Base-by-base conservation (phyloP, 2,888 invertebrate species). In the Rhimphoctona megacephalus region DNA sequence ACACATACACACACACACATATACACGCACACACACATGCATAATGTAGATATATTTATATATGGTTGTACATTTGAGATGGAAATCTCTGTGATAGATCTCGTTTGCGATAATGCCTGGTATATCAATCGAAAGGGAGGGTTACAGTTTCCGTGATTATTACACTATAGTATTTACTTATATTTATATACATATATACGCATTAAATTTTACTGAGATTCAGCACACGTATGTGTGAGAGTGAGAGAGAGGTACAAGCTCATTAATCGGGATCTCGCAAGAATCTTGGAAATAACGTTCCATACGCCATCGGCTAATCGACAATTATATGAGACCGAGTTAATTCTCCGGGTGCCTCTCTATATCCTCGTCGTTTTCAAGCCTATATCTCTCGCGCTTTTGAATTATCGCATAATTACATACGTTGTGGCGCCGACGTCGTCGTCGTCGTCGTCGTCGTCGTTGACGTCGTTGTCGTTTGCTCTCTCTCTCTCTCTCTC, bases 331-430 rank as follows among this genome's bases (percentile, higher is more conserved):
- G 46, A 81, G 74, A 74, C 30, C 78, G 77, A 54, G 81, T 64
- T 25, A 52, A 74, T 54, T 92, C 92, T 90, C 91, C 70, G 54
- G 77, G 67, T 64, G 73, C 67, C 57, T 57, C 43, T 57, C 74
- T 43, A 67, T 46, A n/a, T 74, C 74, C 66, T n/a, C 72, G 67
- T 67, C n/a, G 17, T 52, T 73, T 76, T 83, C 82, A 72, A 80
- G 33, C 79, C 39, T 85, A 77, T 80, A 80, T 81, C 78, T 78
- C 61, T 78, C 81, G 90, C 90, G 90, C 89, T 89, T 92, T 92
- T 91, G 92, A 92, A 92, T 93, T 91, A 91, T 90, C 88, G 89
- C 90, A 88, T 91, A 92, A 92, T 93, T 92, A 91, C 89, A 84
- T 74, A 91, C 88, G 90, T 87, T 87, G 81, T 81, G 85, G 87